Percentiles rank a stretch among this genome's conserved stretches.
Conservation (phyloP, 2,113 vertebrate species). For the Phodopus roborovskii region DNA sequence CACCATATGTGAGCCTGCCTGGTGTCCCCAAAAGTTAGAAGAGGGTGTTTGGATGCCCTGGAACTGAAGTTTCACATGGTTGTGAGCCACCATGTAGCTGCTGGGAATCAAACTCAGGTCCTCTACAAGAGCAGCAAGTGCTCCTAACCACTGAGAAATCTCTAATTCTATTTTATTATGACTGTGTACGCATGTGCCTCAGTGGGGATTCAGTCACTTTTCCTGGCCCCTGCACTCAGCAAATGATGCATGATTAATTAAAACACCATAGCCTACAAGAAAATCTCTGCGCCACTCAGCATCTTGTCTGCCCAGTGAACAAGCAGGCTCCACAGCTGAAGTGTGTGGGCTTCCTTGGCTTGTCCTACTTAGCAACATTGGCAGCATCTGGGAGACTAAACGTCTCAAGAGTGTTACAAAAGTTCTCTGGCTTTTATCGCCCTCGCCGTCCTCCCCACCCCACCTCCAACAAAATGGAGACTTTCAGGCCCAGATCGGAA, state of each 20-base stretch:
- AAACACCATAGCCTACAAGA: background rate
- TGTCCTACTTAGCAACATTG: background rate
- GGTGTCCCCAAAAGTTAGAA: background rate
- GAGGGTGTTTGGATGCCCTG: background rate
- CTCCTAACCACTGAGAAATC: background rate
- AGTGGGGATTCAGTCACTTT: background rate
- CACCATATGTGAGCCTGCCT: background rate
- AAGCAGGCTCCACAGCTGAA: background rate
- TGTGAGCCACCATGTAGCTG: background rate
- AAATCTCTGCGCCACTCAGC: background rate
- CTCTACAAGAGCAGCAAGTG: background rate
- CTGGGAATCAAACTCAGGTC: background rate
- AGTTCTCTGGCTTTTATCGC: background rate
- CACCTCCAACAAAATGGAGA: background rate
- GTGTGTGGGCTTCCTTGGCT: background rate
- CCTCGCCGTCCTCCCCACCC: no score
- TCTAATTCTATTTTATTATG: background rate
- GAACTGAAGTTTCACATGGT: background rate
- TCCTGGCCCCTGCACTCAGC: background rate
- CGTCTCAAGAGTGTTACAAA: background rate
- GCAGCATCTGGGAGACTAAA: background rate
- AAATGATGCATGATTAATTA: constrained; percentile 19
- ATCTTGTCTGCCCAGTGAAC: background rate
- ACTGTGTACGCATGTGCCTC: background rate
- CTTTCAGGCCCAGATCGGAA: background rate